Evolutionary conservation across 2,113 vertebrate species (phyloP), one percentile per base, ranked within the genome.

Genomic region (Hassar affinis): DNA sequence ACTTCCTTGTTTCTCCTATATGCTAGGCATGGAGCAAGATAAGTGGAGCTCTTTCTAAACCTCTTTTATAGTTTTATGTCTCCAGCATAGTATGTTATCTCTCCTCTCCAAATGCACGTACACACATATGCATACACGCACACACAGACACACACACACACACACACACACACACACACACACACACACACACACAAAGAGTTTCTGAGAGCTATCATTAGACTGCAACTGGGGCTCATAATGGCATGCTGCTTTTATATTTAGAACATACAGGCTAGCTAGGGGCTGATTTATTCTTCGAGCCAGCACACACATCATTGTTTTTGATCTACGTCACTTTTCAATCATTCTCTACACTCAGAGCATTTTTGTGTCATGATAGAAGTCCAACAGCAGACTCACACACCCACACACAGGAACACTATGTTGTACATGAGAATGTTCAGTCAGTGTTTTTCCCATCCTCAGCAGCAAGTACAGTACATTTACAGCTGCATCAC

Each of bases 191-290:
- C 49, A 72, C 74, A 81, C 56, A 68, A 35, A 72, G n/a, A 59
- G 57, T 22, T 47, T 38, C 78, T 80, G n/a, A 78, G 51, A 85
- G 82, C 86, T 87, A 89, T 85, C 77, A 86, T 86, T 83, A 72
- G 72, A 51, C 82, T 66, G 42, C 59, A 45, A 52, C 59, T 51
- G 59, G 51, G 64, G 35, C 77, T 86, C 77, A 85, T 87, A 79
- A 81, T 61, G 82, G 79, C 80, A 18, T 75, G 33, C 62, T 54
- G 3, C 52, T 78, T 86, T 87, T 85, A 88, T 86, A 88, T 89
- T 87, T 87, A 85, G 85, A 84, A 76, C 79, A 78, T 25, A 68
- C 75, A 54, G 62, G 66, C 66, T 66, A 83, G 82, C 42, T 54
- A 61, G 68, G 56, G 79, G 77, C 75, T 20, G 49, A 51, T 86